A percentile compares a stretch with the other conserved stretches of the same genome.
These are phyloP conservation scores for Pterocles burchelli DNA, from an alignment of 2,113 vertebrate genomes.

Conservation along the genomic window DNA sequence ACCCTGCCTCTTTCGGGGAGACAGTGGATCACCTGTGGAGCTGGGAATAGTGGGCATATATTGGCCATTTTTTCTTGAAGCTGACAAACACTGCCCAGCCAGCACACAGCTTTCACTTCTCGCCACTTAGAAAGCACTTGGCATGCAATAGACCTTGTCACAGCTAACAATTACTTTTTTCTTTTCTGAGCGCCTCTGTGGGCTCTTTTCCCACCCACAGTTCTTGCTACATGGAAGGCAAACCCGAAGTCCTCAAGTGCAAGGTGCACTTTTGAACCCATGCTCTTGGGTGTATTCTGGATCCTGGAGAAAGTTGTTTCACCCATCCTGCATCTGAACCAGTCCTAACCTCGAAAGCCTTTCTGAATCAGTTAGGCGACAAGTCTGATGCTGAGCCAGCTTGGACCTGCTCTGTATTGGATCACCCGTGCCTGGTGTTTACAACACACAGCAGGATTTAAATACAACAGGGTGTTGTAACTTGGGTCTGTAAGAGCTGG, in stretches of 20 bases:
- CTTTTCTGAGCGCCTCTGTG: neutral
- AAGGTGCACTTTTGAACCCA: slow-evolving; percentile 5
- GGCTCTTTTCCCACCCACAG: neutral
- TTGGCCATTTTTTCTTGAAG: neutral
- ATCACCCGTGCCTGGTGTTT: slow-evolving; percentile 29
- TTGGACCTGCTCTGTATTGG: slow-evolving; percentile 15
- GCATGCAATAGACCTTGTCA: neutral
- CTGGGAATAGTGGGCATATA: neutral
- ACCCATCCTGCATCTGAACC: neutral
- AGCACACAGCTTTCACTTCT: neutral
- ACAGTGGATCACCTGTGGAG: neutral
- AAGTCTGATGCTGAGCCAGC: slow-evolving; percentile 11
- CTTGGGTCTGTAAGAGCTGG: neutral
- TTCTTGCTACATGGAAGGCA: neutral
- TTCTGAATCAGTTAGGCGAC: neutral
- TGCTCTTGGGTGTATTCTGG: neutral
- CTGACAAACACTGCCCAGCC: neutral
- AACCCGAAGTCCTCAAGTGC: neutral
- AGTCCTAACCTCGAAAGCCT: neutral
- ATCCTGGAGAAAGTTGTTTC: slow-evolving; percentile 11
- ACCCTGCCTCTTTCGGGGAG: neutral
- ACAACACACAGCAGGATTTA: neutral
- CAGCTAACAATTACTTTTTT: neutral
- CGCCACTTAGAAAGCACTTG: neutral
- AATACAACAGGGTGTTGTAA: neutral